Conservation (phyloP, 2,888 invertebrate genomes). For the Ommatoiulus sabulosus region DNA sequence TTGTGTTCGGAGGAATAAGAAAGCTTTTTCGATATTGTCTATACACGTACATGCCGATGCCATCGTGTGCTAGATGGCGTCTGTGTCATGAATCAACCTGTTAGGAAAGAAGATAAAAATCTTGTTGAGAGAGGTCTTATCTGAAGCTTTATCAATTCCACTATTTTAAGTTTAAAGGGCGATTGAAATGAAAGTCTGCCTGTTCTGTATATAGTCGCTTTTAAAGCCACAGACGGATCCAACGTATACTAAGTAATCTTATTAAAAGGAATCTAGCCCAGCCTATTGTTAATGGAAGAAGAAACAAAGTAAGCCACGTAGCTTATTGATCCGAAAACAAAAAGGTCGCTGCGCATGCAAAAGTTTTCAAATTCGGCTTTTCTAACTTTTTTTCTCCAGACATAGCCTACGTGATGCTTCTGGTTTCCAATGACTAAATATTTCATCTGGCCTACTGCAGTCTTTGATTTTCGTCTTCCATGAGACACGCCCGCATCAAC, state of each 20-base stretch:
- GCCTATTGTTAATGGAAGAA: conserved; percentile 37
- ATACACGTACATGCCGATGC: neutral
- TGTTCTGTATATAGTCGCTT: neutral
- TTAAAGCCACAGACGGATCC: neutral
- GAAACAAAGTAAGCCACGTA: conserved; percentile 30
- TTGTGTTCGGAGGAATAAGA: neutral
- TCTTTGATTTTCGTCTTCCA: neutral
- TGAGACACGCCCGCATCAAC: neutral
- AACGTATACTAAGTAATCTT: conserved; percentile 13
- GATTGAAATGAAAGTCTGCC: neutral
- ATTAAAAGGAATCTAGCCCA: conserved; percentile 11
- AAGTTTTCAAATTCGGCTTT: conserved; percentile 3
- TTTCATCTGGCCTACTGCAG: neutral
- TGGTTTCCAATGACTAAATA: neutral
- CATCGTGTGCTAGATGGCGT: neutral
- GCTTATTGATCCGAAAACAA: conserved; percentile 26
- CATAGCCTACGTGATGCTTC: neutral
- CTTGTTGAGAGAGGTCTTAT: conserved; percentile 37
- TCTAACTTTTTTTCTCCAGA: neutral
- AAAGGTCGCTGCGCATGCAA: neutral
- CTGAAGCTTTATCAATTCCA: conserved; percentile 33
- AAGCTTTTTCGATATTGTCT: conserved; percentile 44
- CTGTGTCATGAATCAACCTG: conserved; percentile 36
- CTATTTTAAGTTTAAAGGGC: conserved; percentile 31
- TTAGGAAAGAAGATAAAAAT: conserved; percentile 20